Base-by-base conservation (phyloP, 2,888 invertebrate species). In the Mylabris sibirica region DNA sequence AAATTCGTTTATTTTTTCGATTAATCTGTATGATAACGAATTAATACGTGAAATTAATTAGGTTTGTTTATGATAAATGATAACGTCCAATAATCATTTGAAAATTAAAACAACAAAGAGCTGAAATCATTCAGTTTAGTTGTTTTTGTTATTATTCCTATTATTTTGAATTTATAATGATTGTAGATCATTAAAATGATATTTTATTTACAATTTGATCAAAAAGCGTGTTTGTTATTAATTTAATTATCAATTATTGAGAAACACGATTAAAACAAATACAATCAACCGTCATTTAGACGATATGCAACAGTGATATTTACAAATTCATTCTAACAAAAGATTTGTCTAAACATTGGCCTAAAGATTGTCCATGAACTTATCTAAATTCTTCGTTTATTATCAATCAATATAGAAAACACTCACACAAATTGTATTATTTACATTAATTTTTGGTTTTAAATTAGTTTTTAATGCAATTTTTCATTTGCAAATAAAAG, bases 221-320 rank as follows among this genome's bases (percentile, higher is more conserved):
- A 64, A 70, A 68, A 70, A 70, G 66, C 67, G 14, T n/a, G n/a
- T n/a, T 38, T n/a, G 17, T 1, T 61, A 14, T 38, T 38, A n/a
- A n/a, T n/a, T 6, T 22, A 35, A 61, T 41, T 4, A 35, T 35
- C 12, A 20, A 1, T 63, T 22, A 6, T 53, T 20, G 6, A 8
- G 22, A 53, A 53, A 53, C 11, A 53, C 22, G 22, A 22, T 12
- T 9, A 11, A 35, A 35, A 62, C 12, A 63, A 63, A 41, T 12
- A 63, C 41, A 44, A 41, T 63, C 38, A 38, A 62, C 14, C 38
- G 22, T 70, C 12, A 63, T 65, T 67, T 70, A 30, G 9, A 72
- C 69, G 72, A 72, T 72, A 72, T 72, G 72, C 72, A 69, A 72
- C 72, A 72, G 70, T 72, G 67, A 72, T 72, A 72, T 72, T 63